phyloP scores from a whole-genome alignment of 2,888 invertebrate species.

The Trissolcus brochymenae region DNA sequence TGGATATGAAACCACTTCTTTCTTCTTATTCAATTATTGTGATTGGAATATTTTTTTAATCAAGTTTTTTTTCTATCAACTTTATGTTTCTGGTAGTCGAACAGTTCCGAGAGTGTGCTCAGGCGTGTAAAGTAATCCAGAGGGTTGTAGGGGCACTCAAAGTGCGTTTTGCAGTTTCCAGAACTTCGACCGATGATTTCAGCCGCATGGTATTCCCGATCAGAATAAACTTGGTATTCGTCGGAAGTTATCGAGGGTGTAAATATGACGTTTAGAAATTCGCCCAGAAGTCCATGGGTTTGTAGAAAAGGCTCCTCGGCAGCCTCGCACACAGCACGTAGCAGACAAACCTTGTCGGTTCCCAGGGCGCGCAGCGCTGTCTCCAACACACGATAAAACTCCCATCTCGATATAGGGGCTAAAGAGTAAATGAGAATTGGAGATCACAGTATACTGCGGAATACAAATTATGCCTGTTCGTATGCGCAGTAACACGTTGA shows the following conservation, averaged over 20 bases:
- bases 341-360: conserved; percentile 80
- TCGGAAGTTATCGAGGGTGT: conserved; percentile 85
- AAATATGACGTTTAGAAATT: conserved; percentile 85
- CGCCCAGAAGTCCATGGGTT: conserved; percentile 84
- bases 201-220: conserved; percentile 84
- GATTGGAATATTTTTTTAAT: neutral
- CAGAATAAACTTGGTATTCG: conserved; percentile 79
- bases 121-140: conserved; percentile 77
- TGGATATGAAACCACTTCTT: neutral
- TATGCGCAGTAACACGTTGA: conserved; percentile 3
- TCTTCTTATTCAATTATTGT: neutral
- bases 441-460: conserved; percentile 31
- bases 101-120: conserved; percentile 8
- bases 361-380: conserved; percentile 77
- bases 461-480: conserved; percentile 40
- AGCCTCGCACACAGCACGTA: conserved; percentile 87
- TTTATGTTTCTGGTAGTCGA: conserved; percentile 11
- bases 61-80: too few relatives aligned
- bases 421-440: conserved; percentile 49
- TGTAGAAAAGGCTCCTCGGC: conserved; percentile 83
- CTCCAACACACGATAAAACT: conserved; percentile 81
- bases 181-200: conserved; percentile 75
- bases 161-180: conserved; percentile 77
- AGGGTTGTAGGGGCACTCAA: conserved; percentile 80
- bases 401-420: conserved; percentile 77